Evolutionary conservation across 2,888 invertebrate genomes (phyloP), one percentile per base, ranked within the genome.

Genomic region (Dendrolimus pini): DNA sequence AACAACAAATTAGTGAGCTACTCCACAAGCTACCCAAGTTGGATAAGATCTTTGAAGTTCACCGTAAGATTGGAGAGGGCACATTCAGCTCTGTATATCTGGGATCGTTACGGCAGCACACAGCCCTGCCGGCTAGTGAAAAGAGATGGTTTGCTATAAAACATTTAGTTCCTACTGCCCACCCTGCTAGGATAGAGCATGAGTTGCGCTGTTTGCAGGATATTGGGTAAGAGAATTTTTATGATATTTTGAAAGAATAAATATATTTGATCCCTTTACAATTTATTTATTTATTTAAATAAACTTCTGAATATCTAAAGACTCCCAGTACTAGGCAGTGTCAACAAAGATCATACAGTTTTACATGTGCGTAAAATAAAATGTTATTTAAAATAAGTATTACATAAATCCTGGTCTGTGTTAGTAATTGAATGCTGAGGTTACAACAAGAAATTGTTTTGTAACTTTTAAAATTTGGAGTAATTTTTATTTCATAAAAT

Each of bases 31-130:
- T 95, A 61, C 95, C 95, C 41, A 87, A 92, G 65, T 76, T 95
- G 65, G 91, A 92, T 54, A 91, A 92, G 64, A 88, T 93, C 63
- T 95, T 95, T 73, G 86, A 93, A 65, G 86, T 95, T 52, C 93
- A 94, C 75, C 92, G 91, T 53, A 94, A 95, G 72, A 94, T 96
- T 68, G 96, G 96, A 0, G 94, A 95, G 85, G 97, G 97, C 14
- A 96, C 97, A 2, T 97, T 97, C 75, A 97, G 97, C 77, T 95
- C 95, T 0, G 97, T 97, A 41, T 96, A 95, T 72, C 83, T 96
- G 69, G 97, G 95, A 1, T 93, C 94, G 2, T 80, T 96, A 57
- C 93, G 92, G 75, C 84, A 88, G 63, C 84, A 87, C 47, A 62
- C 77, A 0, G 60, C 62, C 8, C 64, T 91, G 61, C 78, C 89